Conservation (phyloP, 2,113 vertebrate species). For the Alaudala cheleensis region DNA sequence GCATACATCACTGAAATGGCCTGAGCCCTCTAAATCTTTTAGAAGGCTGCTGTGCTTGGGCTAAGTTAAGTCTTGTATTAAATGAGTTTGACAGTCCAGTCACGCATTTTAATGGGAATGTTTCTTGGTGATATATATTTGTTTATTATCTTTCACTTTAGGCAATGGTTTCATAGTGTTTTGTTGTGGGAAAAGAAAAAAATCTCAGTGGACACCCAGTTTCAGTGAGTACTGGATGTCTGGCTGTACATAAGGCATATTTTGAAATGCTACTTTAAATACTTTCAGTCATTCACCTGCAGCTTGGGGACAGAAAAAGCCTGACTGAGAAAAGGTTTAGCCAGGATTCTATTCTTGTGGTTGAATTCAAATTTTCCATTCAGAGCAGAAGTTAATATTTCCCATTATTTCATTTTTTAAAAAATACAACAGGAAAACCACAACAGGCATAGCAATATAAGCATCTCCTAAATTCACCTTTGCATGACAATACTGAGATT, state of each 20-base stretch:
- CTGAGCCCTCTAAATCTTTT: background rate
- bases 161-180: background rate
- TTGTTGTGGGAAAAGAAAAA: background rate
- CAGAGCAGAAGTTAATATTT: background rate
- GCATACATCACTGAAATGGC: background rate
- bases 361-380: background rate
- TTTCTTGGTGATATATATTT: background rate
- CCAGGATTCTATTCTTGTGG: background rate
- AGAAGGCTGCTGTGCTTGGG: background rate
- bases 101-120: background rate
- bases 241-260: background rate
- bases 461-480: background rate
- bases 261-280: background rate
- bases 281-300: background rate
- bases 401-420: background rate
- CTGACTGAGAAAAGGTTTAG: background rate
- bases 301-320: background rate
- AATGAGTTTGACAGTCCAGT: background rate
- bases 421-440: background rate
- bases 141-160: constrained; percentile 7
- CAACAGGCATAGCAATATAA: background rate
- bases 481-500: background rate
- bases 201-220: background rate
- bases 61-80: background rate
- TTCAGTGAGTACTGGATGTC: background rate